Evolutionary conservation across 2,113 vertebrate genomes (phyloP).

Genomic region (Sigmodon hispidus): DNA sequence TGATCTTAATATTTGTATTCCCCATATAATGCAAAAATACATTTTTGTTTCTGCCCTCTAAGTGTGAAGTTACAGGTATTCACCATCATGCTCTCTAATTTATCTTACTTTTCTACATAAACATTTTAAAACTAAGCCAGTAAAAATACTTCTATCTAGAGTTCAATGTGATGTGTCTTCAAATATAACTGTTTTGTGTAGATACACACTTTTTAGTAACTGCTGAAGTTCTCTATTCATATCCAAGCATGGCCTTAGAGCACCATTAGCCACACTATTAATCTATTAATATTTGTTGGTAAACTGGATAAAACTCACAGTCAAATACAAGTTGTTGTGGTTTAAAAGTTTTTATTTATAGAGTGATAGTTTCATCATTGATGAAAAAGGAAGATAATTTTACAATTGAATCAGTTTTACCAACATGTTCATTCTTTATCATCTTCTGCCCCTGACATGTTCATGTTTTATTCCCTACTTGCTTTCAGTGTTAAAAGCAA

Average conservation of each 20-base stretch:
- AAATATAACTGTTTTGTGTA: not conserved
- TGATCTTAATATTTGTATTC: not conserved
- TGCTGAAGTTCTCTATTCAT: not conserved
- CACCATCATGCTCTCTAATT: not conserved
- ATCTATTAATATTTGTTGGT: not conserved
- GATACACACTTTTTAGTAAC: not conserved
- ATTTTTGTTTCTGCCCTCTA: not conserved
- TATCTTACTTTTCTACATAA: not conserved
- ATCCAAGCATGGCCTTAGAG: not conserved
- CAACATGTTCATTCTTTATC: not conserved
- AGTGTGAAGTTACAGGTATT: not conserved
- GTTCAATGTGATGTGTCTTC: not conserved
- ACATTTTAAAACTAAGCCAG: not conserved
- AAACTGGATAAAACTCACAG: not conserved
- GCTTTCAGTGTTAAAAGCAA: slow-evolving; percentile 1
- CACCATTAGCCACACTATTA: not conserved
- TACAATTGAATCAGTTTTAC: not conserved
- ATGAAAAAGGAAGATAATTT: not conserved
- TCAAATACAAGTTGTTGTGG: not conserved
- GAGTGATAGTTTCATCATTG: slow-evolving; percentile 4
- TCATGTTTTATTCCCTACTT: not conserved
- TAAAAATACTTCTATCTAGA: not conserved
- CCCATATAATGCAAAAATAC: not conserved
- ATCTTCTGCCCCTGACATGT: not conserved
- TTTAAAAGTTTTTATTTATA: not conserved